phyloP scores from a whole-genome alignment of 2,888 invertebrate genomes.

The Rapana venosa region DNA sequence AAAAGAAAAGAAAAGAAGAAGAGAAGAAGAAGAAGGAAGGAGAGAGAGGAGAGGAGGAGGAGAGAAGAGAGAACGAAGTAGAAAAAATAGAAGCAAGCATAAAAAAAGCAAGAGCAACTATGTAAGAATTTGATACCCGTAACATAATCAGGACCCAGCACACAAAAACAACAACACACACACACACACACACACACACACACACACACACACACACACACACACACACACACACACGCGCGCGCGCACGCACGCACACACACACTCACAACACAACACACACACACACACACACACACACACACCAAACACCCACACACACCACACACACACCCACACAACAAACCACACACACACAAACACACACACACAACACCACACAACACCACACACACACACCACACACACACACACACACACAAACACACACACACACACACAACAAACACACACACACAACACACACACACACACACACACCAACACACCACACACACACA shows the following conservation, averaged over 20 bases:
- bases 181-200: slow-evolving; percentile 24
- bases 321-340: background rate
- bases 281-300: too few species aligned
- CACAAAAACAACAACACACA: background rate
- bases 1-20: too few species aligned
- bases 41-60: too few species aligned
- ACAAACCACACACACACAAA: background rate
- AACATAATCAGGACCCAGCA: background rate
- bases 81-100: too few species aligned
- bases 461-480: too few species aligned
- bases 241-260: background rate
- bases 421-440: background rate
- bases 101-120: too few species aligned
- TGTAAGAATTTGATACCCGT: too few species aligned
- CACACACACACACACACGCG: slow-evolving; percentile 8
- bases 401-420: background rate
- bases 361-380: background rate
- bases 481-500: too few species aligned
- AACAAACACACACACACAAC: too few species aligned
- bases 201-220: slow-evolving; percentile 32
- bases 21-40: too few species aligned
- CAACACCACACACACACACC: background rate
- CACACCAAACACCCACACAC: too few species aligned
- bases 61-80: too few species aligned
- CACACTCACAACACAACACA: background rate